These are phyloP conservation scores for Drosophila trapezifrons DNA, from an alignment of 1,140 invertebrate genomes.

Conservation along the genomic window DNA sequence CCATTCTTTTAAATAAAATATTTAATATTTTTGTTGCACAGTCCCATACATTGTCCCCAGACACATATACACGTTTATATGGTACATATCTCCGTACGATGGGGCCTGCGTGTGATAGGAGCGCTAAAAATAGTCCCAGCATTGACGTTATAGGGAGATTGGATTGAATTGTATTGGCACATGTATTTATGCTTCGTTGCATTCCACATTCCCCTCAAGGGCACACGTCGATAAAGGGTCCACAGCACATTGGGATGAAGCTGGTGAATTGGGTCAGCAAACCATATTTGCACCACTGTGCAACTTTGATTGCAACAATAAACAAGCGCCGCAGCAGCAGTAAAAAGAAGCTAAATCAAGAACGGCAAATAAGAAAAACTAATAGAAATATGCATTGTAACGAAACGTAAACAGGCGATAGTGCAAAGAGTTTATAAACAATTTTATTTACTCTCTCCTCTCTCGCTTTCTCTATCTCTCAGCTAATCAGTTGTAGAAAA, in stretches of 20 bases:
- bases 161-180: conserved; percentile 49
- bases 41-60: conserved; percentile 31
- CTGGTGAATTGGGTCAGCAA: neutral
- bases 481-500: conserved; percentile 19
- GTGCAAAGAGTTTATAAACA: conserved; percentile 39
- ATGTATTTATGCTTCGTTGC: conserved; percentile 53
- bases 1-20: neutral
- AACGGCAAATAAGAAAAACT: conserved; percentile 51
- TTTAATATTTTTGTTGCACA: neutral
- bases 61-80: neutral
- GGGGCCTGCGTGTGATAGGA: conserved; percentile 52
- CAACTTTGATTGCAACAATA: conserved; percentile 61
- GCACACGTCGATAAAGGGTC: conserved; percentile 21
- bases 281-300: conserved; percentile 34
- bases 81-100: conserved; percentile 13
- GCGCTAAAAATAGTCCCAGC: conserved; percentile 51
- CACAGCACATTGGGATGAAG: conserved; percentile 11
- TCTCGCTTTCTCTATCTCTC: neutral
- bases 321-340: conserved; percentile 33
- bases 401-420: conserved; percentile 73
- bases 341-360: conserved; percentile 26
- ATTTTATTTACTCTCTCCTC: conserved; percentile 25
- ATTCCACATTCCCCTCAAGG: conserved; percentile 30
- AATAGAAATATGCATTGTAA: conserved; percentile 66
- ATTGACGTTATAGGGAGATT: conserved; percentile 56